Evolutionary conservation across 2,797 vertebrate species (phyloP).

Genomic region (Trematomus bernacchii): DNA sequence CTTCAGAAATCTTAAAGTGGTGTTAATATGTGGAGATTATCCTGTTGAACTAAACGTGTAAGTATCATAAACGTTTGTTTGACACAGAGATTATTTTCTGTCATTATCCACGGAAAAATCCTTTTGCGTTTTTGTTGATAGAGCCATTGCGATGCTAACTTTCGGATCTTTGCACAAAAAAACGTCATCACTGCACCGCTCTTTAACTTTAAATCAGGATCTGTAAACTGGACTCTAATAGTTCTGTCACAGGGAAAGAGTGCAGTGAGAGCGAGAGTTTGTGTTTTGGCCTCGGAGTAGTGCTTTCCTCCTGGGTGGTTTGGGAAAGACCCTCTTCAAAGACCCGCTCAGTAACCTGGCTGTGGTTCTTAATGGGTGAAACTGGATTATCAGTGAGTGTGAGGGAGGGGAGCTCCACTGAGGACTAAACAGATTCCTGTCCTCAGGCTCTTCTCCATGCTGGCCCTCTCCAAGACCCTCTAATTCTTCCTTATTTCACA

Average conservation of each 20-base stretch:
- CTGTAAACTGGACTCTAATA: background rate
- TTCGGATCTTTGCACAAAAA: too few species aligned
- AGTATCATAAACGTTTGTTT: too few species aligned
- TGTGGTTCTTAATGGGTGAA: slow-evolving; percentile 70
- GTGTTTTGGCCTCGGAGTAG: slow-evolving; percentile 29
- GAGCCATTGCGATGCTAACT: too few species aligned
- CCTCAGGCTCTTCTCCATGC: slow-evolving; percentile 39
- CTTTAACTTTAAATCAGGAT: background rate
- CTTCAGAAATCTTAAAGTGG: too few species aligned
- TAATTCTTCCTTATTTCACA: slow-evolving; percentile 36
- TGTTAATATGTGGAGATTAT: too few species aligned
- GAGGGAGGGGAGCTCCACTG: slow-evolving; percentile 40
- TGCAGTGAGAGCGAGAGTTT: slow-evolving; percentile 21
- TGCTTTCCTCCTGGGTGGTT: slow-evolving; percentile 59
- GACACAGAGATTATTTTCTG: too few species aligned
- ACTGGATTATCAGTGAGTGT: slow-evolving; percentile 62
- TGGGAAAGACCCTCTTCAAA: slow-evolving; percentile 65
- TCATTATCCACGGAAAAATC: too few species aligned
- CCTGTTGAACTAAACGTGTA: too few species aligned
- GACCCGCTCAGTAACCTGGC: slow-evolving; percentile 65
- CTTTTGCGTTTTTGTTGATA: too few species aligned
- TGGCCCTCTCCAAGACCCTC: slow-evolving; percentile 13
- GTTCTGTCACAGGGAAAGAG: background rate
- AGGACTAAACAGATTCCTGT: slow-evolving; percentile 49
- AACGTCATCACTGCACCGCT: too few species aligned